Conservation (phyloP, 2,113 vertebrate genomes). For the Chiloscyllium plagiosum region DNA sequence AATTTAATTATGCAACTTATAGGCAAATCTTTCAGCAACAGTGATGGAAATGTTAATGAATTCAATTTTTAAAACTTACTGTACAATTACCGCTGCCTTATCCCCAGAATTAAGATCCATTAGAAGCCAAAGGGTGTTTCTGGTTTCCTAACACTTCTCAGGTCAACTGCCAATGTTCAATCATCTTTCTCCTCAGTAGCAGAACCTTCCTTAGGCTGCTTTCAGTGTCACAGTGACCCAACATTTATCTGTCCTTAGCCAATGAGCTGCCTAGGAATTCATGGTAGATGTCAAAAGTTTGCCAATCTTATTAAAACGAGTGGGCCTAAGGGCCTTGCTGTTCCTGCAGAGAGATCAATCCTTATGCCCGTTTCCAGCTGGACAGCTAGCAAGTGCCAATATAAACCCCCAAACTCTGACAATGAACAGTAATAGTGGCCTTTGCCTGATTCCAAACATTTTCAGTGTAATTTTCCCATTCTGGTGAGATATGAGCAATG, state of each 20-base stretch:
- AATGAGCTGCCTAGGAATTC: background rate
- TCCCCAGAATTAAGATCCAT: background rate
- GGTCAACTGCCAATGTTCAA: background rate
- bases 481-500: too few relatives aligned
- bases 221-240: background rate
- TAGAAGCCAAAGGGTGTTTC: background rate
- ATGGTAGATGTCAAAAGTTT: background rate
- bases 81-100: too few relatives aligned
- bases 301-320: background rate
- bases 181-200: background rate
- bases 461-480: background rate
- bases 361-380: background rate
- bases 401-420: background rate
- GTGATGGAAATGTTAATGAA: background rate
- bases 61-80: background rate
- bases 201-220: background rate
- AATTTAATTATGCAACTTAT: background rate
- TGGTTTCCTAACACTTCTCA: background rate
- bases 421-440: background rate
- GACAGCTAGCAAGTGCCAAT: background rate
- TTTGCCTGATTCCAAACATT: background rate
- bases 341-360: background rate
- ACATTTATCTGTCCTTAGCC: background rate
- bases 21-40: background rate
- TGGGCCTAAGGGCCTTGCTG: background rate